Base-by-base conservation (phyloP, 2,797 vertebrate species). In the Pseudopleuronectes americanus region DNA sequence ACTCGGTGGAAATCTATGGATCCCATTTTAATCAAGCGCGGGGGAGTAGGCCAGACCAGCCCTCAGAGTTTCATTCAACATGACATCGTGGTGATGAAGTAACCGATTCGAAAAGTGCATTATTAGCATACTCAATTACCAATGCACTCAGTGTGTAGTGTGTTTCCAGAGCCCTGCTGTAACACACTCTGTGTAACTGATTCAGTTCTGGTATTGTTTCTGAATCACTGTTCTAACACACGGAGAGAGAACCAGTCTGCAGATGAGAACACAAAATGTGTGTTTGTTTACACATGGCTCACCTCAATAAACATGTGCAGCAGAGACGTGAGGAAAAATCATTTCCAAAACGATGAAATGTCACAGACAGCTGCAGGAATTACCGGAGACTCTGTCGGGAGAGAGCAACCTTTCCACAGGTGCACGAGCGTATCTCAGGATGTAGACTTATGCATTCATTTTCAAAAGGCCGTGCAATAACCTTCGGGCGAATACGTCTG, bases 341-440 rank as follows among this genome's bases (percentile, higher is more conserved):
- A 65, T 57, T 88, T 83, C 73, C 49, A 63, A 65, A 65, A 62
- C 62, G 26, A 68, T n/a, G 64, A 89, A 92, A 91, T 92, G 89
- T 90, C 91, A 91, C 64, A 82, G 85, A 80, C 77, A 81, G 89
- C 89, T 89, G 77, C 73, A 76, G 87, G 88, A 89, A 76, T 79
- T 74, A 81, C 76, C 38, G 64, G 69, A 78, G 84, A 89, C 83
- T 88, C 77, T 77, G 87, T 84, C 74, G 76, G 73, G 67, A 79
- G 78, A 4, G 47, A 82, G 74, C 76, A 89, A 90, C 84, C 87
- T 92, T 90, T 89, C 80, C 67, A 75, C 87, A 69, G 84, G 84
- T 89, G 74, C 74, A 62, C 53, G 78, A 69, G 57, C 70, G 57
- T 69, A 83, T 84, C 88, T 87, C 22, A 3, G 43, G 79, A 60